phyloP scores from a whole-genome alignment of 2,113 vertebrate genomes.

The Pomatostomus ruficeps region DNA sequence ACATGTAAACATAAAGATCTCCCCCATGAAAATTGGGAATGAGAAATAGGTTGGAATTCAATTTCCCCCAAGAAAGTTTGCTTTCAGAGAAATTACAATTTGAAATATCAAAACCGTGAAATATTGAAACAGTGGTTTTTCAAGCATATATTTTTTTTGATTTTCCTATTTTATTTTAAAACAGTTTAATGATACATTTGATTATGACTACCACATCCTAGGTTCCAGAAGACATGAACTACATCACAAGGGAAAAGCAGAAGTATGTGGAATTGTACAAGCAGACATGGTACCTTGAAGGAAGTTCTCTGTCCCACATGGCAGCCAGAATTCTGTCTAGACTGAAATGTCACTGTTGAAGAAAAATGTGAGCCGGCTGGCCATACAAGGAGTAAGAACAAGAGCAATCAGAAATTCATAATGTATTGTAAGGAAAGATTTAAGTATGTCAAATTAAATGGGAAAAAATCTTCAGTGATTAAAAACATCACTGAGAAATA shows the following conservation, averaged over 20 bases:
- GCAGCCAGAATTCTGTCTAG: neutral
- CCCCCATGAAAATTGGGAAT: neutral
- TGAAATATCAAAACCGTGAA: neutral
- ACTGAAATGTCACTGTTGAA: neutral
- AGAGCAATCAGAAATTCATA: neutral
- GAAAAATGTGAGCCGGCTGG: neutral
- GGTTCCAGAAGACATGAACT: neutral
- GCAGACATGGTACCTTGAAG: accelerated
- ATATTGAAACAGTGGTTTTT: neutral
- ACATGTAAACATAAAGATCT: neutral
- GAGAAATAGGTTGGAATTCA: neutral
- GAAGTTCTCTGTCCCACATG: neutral
- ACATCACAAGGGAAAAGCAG: neutral
- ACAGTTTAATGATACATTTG: neutral
- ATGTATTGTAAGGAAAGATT: neutral
- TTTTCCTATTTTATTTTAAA: neutral
- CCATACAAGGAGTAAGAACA: neutral
- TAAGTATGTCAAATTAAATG: neutral
- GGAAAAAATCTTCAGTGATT: neutral
- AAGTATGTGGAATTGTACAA: neutral
- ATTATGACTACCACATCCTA: neutral
- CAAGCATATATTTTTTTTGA: neutral
- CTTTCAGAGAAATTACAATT: neutral
- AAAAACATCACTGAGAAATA: neutral
- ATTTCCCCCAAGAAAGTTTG: neutral